These are phyloP conservation scores for Hymenopus coronatus DNA, from an alignment of 2,888 invertebrate species.

Conservation along the genomic window DNA sequence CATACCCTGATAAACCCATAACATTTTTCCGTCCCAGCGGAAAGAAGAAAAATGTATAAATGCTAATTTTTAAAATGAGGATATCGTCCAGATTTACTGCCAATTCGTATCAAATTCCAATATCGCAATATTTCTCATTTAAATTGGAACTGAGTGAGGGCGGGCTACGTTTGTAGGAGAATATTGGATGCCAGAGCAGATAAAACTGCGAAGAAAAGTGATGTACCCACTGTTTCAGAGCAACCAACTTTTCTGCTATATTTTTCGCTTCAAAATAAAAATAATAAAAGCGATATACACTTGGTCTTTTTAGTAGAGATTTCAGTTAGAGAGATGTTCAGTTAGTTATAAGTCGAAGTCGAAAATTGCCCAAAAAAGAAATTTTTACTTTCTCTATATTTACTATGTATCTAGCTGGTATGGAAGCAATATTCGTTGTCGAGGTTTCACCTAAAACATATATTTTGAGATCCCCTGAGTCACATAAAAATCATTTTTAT, in stretches of 20 bases:
- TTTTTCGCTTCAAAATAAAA: not conserved
- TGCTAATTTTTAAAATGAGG: not conserved
- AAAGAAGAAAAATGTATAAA: not conserved
- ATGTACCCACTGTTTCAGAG: not conserved
- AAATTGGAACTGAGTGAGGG: not conserved
- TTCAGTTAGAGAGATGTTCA: not conserved
- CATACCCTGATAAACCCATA: not conserved
- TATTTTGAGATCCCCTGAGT: too few species aligned
- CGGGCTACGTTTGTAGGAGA: not conserved
- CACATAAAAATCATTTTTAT: too few species aligned
- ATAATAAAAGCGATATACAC: not conserved
- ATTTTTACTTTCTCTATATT: too few species aligned
- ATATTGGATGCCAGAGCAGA: not conserved
- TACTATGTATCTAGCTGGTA: too few species aligned
- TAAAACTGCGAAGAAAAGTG: not conserved
- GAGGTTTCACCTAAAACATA: too few species aligned
- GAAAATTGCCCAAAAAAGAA: too few species aligned
- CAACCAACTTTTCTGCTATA: not conserved
- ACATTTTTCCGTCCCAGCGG: too few species aligned
- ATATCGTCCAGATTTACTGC: not conserved
- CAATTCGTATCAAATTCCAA: not conserved
- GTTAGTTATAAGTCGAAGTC: too few species aligned
- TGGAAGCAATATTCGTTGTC: too few species aligned
- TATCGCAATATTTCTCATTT: not conserved
- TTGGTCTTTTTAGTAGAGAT: not conserved